Percentiles rank a stretch among this genome's conserved stretches.
Evolutionary conservation across 2,797 vertebrate genomes (phyloP).

Genomic region (Eulemur coronatus): DNA sequence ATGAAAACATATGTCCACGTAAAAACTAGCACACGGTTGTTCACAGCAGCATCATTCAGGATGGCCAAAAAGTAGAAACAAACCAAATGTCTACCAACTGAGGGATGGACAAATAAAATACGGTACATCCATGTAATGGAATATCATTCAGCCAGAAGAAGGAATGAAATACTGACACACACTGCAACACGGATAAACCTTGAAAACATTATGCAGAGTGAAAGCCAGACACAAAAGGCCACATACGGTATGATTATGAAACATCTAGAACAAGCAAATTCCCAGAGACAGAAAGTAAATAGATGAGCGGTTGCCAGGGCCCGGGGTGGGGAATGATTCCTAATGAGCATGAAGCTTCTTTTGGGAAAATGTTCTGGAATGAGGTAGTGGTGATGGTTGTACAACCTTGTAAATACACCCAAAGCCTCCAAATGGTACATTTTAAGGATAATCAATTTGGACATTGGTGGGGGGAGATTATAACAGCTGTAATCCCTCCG

Average conservation of each 20-base stretch:
- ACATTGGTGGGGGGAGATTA: too few species aligned
- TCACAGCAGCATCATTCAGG: background rate
- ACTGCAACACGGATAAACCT: background rate
- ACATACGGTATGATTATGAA: accelerated
- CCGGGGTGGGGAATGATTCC: background rate
- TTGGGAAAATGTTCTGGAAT: background rate
- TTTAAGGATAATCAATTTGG: background rate
- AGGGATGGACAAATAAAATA: background rate
- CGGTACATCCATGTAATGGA: accelerated
- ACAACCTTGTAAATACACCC: background rate
- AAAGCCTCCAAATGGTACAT: background rate
- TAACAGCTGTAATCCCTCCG: background rate
- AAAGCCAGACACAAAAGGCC: background rate
- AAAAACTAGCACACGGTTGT: accelerated
- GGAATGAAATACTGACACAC: background rate
- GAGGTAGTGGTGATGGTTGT: background rate
- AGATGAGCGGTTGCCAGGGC: background rate
- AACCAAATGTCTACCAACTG: background rate
- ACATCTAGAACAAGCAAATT: background rate
- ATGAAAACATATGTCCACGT: background rate
- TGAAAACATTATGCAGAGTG: background rate
- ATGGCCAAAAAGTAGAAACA: background rate
- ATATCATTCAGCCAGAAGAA: too few species aligned
- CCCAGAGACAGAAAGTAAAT: too few species aligned
- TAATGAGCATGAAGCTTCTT: background rate